Conservation (phyloP, 2,888 invertebrate genomes). For the Diploptera punctata region DNA sequence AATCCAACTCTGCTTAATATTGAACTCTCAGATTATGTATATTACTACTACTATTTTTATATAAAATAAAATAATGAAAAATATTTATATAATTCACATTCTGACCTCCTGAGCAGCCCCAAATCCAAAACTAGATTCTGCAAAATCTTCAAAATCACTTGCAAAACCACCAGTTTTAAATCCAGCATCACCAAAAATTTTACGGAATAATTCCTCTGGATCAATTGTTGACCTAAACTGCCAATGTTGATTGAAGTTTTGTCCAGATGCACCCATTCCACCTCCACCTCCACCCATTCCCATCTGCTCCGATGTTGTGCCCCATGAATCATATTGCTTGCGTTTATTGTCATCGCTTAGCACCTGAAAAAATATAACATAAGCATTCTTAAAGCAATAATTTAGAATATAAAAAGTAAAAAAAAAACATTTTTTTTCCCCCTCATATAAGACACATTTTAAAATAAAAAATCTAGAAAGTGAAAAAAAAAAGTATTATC, state of each 20-base stretch:
- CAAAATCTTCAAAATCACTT: conserved; percentile 78
- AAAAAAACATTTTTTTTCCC: no score
- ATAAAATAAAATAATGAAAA: no score
- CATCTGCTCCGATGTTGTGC: conserved; percentile 87
- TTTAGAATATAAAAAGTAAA: no score
- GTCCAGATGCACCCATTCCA: conserved; percentile 52
- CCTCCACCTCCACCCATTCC: conserved; percentile 67
- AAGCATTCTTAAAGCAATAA: no score
- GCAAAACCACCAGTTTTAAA: conserved; percentile 61
- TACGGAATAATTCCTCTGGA: conserved; percentile 95
- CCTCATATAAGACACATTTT: no score
- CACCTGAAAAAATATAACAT: conserved; percentile 64
- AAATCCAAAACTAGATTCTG: conserved; percentile 89
- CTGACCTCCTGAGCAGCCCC: conserved; percentile 88
- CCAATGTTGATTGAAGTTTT: conserved; percentile 73
- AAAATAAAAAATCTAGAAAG: no score
- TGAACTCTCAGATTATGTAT: no score
- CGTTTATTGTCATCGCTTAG: conserved; percentile 90
- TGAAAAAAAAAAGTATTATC: no score
- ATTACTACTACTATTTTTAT: no score
- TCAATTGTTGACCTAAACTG: conserved; percentile 88
- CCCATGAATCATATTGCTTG: conserved; percentile 93
- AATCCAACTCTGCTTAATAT: no score
- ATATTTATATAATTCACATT: no score
- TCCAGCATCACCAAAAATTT: conserved; percentile 90